Percentiles rank a stretch among this genome's conserved stretches.
phyloP scores from a whole-genome alignment of 2,888 invertebrate genomes.

The Choristoneura rosaceana region DNA sequence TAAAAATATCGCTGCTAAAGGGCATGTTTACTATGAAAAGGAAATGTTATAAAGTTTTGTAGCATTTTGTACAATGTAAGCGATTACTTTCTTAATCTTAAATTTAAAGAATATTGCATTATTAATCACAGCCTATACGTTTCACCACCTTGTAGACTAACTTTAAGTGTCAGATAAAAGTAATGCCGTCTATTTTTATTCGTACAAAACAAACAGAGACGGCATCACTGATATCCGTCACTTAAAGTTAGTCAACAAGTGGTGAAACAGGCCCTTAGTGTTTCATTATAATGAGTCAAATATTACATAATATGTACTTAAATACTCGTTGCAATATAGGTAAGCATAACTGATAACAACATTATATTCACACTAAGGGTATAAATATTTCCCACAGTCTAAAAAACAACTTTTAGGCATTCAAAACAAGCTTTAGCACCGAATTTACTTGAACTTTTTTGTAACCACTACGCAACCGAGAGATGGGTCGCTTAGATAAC shows the following conservation, averaged over 20 bases:
- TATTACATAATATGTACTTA: too few relatives aligned
- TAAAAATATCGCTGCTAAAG: constrained; percentile 1
- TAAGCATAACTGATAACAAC: too few relatives aligned
- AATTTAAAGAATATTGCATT: neutral
- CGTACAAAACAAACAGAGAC: too few relatives aligned
- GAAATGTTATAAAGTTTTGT: neutral
- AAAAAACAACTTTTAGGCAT: neutral
- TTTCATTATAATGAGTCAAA: too few relatives aligned
- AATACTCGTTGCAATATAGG: too few relatives aligned
- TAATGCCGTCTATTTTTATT: too few relatives aligned
- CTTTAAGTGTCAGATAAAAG: too few relatives aligned
- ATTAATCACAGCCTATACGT: neutral
- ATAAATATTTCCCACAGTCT: neutral
- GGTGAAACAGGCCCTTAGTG: too few relatives aligned
- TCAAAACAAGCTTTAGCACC: neutral
- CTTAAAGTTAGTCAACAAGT: too few relatives aligned
- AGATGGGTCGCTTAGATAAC: constrained; percentile 77
- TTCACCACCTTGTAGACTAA: too few relatives aligned
- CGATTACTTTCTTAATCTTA: neutral
- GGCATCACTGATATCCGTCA: too few relatives aligned
- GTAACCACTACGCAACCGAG: constrained; percentile 63
- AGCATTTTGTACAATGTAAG: neutral
- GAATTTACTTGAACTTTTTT: constrained; percentile 52
- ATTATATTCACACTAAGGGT: too few relatives aligned
- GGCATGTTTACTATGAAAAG: constrained; percentile 2